These are phyloP conservation scores for Diadegma fenestrale DNA, from an alignment of 2,888 invertebrate genomes.

Conservation along the genomic window DNA sequence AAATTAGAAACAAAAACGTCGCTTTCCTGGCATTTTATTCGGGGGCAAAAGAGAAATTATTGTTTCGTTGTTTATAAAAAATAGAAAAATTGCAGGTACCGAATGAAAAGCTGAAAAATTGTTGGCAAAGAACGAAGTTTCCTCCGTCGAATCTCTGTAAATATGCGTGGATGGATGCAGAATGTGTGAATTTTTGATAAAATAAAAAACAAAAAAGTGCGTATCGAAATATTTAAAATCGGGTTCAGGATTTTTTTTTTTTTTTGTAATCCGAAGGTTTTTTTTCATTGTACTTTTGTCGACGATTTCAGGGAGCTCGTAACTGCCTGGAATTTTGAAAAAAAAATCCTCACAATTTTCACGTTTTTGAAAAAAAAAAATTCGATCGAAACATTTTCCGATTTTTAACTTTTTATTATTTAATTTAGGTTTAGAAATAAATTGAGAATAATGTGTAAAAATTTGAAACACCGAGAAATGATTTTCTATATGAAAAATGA, in stretches of 20 bases:
- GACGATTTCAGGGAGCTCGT: neutral
- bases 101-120: neutral
- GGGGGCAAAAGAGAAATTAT: neutral
- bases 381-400: neutral
- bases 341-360: neutral
- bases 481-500: slow-evolving; percentile 5
- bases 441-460: neutral
- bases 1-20: too few species aligned
- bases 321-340: neutral
- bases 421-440: neutral
- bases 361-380: neutral
- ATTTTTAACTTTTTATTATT: neutral
- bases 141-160: slow-evolving; percentile 62
- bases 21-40: neutral
- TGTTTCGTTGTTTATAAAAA: neutral
- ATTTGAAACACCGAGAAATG: neutral
- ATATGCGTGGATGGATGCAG: slow-evolving; percentile 66
- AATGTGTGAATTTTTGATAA: slow-evolving; percentile 55
- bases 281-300: neutral
- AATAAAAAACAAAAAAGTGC: slow-evolving; percentile 45
- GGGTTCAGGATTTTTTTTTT: neutral
- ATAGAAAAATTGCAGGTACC: neutral
- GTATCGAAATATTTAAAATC: neutral
- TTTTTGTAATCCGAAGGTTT: neutral
- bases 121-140: neutral